Base-by-base conservation (phyloP, 2,797 vertebrate species). In the Coccyzus lansbergi region DNA sequence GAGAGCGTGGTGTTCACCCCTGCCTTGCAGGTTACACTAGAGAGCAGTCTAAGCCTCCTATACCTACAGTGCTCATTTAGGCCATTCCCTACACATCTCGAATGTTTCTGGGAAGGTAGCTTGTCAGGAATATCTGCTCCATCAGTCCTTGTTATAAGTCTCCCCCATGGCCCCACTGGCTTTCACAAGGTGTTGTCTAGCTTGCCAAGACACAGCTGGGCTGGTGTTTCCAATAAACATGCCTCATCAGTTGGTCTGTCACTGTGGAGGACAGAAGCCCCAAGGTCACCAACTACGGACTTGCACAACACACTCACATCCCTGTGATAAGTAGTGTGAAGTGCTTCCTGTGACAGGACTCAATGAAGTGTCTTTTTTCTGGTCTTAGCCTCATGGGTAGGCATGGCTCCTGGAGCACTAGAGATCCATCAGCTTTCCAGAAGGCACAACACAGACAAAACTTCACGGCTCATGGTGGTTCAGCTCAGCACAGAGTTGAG, bases 121-220 rank as follows among this genome's bases (percentile, higher is more conserved):
- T 28, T 20, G 21, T 63, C 62, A n/a, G 68, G 44, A 88, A 34
- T 31, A 34, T 2, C 31, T 53, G 25, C 16, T 80, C 42, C 65
- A 53, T 19, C 20, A 17, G 4, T 53, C 17, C 20, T 0, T 9
- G 1, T 33, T 58, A 17, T 0, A 0, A 38, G 38, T 20, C 14
- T 20, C 1, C 8, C 3, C 6, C 15, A 16, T 17, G 20, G 13
- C 18, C 15, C 11, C 4, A 1, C 15, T 53, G 38, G 4, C 10
- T 74, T 33, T 56, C 25, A 62, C 13, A 20, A 3, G 4, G 31
- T 46, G 17, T 28, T 20, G 10, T 48, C 16, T 59, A 79, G 16
- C 10, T 82, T 59, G 20, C 20, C 34, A 56, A 18, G n/a, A 25
- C 16, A 9, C 29, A 25, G 4, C 25, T 44, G 34, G 13, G 21